Conservation (phyloP, 64 coral and sea anemone species). For the Montipora efflorescens region DNA sequence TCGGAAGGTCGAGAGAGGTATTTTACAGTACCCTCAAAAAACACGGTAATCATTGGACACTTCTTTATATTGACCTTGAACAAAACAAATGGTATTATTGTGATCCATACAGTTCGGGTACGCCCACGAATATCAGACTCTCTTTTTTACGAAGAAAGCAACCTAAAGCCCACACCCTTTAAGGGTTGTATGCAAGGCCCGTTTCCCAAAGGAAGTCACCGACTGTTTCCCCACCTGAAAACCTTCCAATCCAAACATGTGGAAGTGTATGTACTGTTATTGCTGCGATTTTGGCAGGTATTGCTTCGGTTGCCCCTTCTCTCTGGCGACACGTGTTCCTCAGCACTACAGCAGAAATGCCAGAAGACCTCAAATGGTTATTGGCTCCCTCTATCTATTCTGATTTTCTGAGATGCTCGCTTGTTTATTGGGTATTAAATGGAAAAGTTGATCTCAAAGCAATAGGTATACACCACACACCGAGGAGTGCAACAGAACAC, state of each 20-base stretch:
- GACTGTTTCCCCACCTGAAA: not conserved
- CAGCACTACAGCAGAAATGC: not conserved
- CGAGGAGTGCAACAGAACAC: no score
- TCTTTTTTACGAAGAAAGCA: conserved; percentile 2
- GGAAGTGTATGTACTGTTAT: conserved; percentile 33
- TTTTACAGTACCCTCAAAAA: conserved; percentile 5
- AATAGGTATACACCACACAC: conserved; percentile 7
- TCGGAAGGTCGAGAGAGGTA: conserved; percentile 6
- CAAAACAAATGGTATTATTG: conserved; percentile 71
- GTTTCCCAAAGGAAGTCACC: not conserved
- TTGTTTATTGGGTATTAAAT: conserved; percentile 27
- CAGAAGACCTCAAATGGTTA: conserved; percentile 4
- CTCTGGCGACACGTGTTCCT: conserved; percentile 7
- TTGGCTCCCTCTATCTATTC: conserved; percentile 17
- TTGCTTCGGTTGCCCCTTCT: conserved; percentile 44
- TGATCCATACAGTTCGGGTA: conserved; percentile 57
- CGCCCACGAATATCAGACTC: conserved; percentile 15
- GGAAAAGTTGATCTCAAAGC: conserved; percentile 10
- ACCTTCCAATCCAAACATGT: conserved; percentile 64
- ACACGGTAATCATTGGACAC: conserved; percentile 69
- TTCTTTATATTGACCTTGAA: conserved; percentile 63
- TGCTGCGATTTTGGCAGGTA: not conserved
- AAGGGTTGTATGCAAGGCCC: conserved; percentile 30
- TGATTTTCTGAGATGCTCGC: conserved; percentile 21
- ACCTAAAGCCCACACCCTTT: conserved; percentile 29